Percentiles rank a stretch among this genome's conserved stretches.
Evolutionary conservation across 2,888 invertebrate genomes (phyloP).

Genomic region (Eupsilia transversa): DNA sequence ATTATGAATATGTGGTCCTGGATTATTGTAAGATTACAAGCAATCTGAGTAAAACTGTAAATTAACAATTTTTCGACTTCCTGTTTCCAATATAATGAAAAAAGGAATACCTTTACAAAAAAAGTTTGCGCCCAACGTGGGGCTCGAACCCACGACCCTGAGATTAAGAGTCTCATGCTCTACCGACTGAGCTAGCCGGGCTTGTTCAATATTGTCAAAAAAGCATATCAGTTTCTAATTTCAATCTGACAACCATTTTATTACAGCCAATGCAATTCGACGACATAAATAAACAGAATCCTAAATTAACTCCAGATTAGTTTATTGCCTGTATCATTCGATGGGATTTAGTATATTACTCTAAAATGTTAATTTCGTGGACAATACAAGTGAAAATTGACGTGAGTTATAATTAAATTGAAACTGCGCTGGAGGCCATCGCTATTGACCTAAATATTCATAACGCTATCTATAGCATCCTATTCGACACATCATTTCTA

Average conservation of each 20-base stretch:
- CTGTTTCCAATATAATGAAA: neutral
- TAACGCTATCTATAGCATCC: slow-evolving; percentile 71
- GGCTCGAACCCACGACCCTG: slow-evolving; percentile 92
- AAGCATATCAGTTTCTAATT: slow-evolving; percentile 12
- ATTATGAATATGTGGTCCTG: neutral
- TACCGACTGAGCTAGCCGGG: slow-evolving; percentile 91
- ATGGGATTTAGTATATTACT: slow-evolving; percentile 2
- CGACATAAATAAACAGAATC: neutral
- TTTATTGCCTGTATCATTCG: neutral
- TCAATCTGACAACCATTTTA: neutral
- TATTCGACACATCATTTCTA: slow-evolving; percentile 62
- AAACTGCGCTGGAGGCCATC: slow-evolving; percentile 75
- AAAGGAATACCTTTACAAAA: slow-evolving; percentile 64
- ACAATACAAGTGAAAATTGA: slow-evolving; percentile 63
- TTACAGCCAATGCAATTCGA: neutral
- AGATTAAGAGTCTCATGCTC: slow-evolving; percentile 92
- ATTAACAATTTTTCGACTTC: neutral
- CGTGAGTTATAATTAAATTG: slow-evolving; percentile 67
- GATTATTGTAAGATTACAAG: slow-evolving; percentile 4
- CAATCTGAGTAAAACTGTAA: too few relatives aligned
- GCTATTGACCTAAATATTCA: slow-evolving; percentile 82
- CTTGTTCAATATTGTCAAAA: neutral
- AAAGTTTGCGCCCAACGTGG: slow-evolving; percentile 89
- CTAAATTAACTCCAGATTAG: neutral
- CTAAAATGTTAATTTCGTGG: slow-evolving; percentile 41